Base-by-base conservation (phyloP, 2,113 vertebrate genomes). In the Alligator sinensis region DNA sequence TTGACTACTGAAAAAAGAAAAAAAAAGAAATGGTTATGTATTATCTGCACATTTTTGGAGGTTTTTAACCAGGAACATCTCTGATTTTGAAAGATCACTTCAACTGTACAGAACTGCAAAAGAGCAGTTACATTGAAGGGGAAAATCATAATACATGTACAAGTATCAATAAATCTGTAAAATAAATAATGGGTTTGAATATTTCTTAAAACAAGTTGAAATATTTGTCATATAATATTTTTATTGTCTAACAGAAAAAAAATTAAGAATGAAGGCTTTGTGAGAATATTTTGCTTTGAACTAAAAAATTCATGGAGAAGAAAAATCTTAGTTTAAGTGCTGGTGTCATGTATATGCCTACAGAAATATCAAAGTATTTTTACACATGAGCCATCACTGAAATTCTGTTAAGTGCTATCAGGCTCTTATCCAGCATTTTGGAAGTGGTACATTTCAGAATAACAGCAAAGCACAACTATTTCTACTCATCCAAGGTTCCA, bases 11-110 rank as follows among this genome's bases (percentile, higher is more conserved):
- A 85, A 22, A 88, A n/a, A 88, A 86, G 84, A 92, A 74, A 10
- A 60, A 72, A 25, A 75, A 63, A 17, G 47, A 54, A 55, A 24
- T 25, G 81, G 77, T 34, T 92, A 90, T 89, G 95, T 77, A 91
- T 61, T 54, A 21, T 68, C 81, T 59, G 6, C 6, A 16, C 11
- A 22, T 77, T 90, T 74, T 68, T 74, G 82, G 70, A 70, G 88
- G 79, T 72, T 61, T 80, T 89, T 63, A 92, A 95, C 80, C 54
- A 79, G 54, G 38, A 17, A 90, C n/a, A 9, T 77, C 38, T 3
- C 55, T 81, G 61, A 81, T 28, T 17, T 81, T 64, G 16, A 47
- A 74, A 74, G 19, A 47, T 47, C 5, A 7, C 38, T 47, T 92
- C 79, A 79, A 84, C 77, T 34, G n/a, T 78, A 76, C 66, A 2